phyloP scores from a whole-genome alignment of 2,888 invertebrate genomes.

The Sylvicola cinctus region DNA sequence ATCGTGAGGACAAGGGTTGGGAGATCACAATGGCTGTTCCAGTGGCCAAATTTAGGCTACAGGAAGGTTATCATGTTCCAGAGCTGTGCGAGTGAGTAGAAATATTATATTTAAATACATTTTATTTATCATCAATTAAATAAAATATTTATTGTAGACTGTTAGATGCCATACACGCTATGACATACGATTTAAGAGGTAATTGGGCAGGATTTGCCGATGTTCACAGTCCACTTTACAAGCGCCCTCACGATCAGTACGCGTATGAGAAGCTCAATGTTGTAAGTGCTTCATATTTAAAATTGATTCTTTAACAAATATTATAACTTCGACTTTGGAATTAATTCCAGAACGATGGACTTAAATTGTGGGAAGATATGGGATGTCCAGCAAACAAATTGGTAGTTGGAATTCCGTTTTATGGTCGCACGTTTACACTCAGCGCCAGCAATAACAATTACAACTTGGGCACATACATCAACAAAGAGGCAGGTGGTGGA shows the following conservation, averaged over 20 bases:
- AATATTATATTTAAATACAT: too few species aligned
- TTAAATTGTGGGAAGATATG: constrained; percentile 71
- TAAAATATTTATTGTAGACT: constrained; percentile 31
- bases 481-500: constrained; percentile 79
- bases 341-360: constrained; percentile 55
- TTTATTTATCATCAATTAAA: too few species aligned
- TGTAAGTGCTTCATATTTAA: constrained; percentile 35
- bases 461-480: constrained; percentile 66
- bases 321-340: background rate
- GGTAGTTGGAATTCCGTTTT: constrained; percentile 76
- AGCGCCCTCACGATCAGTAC: constrained; percentile 70
- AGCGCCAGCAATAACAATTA: constrained; percentile 67
- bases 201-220: constrained; percentile 87
- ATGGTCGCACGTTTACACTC: constrained; percentile 68
- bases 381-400: constrained; percentile 74
- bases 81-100: constrained; percentile 69
- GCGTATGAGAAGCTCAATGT: constrained; percentile 80
- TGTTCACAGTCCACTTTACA: constrained; percentile 70
- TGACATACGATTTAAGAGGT: constrained; percentile 70
- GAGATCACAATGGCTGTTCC: constrained; percentile 82
- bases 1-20: constrained; percentile 53
- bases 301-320: background rate
- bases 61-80: constrained; percentile 80
- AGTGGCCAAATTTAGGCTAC: constrained; percentile 63
- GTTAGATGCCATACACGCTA: constrained; percentile 64